Conservation (phyloP, 2,113 vertebrate genomes). For the Rana temporaria region DNA sequence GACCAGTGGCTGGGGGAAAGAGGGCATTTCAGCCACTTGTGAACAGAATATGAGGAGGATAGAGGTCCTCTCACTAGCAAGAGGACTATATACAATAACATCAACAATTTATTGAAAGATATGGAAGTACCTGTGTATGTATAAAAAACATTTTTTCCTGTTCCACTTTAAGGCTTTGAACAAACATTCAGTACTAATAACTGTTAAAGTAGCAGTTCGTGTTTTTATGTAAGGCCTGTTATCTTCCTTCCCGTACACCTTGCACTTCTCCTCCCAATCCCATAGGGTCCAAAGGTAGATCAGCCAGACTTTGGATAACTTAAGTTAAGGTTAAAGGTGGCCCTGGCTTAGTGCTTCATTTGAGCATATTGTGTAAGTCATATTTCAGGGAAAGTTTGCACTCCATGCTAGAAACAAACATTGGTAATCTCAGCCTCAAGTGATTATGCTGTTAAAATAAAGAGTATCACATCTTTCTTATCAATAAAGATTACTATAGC, state of each 20-base stretch:
- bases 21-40: too few relatives aligned
- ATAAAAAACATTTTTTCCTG: too few relatives aligned
- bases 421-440: slow-evolving; percentile 39
- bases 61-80: too few relatives aligned
- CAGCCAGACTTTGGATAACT: slow-evolving; percentile 53
- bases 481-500: slow-evolving; percentile 23
- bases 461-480: slow-evolving; percentile 19
- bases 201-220: neutral
- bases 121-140: too few relatives aligned
- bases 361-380: slow-evolving; percentile 53
- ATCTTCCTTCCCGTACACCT: slow-evolving; percentile 22
- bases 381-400: slow-evolving; percentile 54
- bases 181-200: too few relatives aligned
- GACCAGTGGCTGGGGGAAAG: too few relatives aligned
- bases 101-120: too few relatives aligned
- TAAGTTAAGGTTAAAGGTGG: slow-evolving; percentile 51
- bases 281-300: slow-evolving; percentile 61
- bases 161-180: too few relatives aligned
- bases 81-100: too few relatives aligned
- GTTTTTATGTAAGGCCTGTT: neutral
- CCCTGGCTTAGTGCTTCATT: slow-evolving; percentile 48
- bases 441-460: slow-evolving; percentile 41
- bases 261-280: slow-evolving; percentile 34
- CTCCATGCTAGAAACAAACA: slow-evolving; percentile 29
- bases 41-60: too few relatives aligned